A percentile compares a stretch with the other conserved stretches of the same genome.
phyloP scores from a whole-genome alignment of 2,888 invertebrate species.

The Operophtera brumata region DNA sequence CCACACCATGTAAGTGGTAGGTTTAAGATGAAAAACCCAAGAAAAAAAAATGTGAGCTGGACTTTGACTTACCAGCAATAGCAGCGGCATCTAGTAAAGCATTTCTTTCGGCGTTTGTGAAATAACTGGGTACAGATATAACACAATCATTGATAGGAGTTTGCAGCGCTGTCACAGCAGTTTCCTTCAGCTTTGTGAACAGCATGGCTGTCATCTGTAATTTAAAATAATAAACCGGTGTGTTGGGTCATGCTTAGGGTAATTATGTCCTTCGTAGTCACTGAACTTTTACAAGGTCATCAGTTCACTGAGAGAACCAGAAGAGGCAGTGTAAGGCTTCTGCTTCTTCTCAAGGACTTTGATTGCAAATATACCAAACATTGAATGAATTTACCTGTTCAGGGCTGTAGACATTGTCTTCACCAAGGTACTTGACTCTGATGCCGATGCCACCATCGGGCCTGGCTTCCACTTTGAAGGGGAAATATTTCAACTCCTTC shows the following conservation, averaged over 20 bases:
- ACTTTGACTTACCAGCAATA: conserved; percentile 85
- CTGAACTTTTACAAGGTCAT: no score
- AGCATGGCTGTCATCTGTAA: conserved; percentile 93
- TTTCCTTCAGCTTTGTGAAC: conserved; percentile 97
- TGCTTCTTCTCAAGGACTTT: no score
- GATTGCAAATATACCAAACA: neutral
- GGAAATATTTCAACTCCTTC: conserved; percentile 88
- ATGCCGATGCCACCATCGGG: conserved; percentile 92
- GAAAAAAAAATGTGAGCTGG: neutral
- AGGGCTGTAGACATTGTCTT: conserved; percentile 91
- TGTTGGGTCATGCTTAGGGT: no score
- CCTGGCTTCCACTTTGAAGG: conserved; percentile 88
- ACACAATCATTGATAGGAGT: conserved; percentile 97
- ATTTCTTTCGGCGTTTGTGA: conserved; percentile 95
- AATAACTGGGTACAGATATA: conserved; percentile 96
- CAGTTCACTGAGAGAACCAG: no score
- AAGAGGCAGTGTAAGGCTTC: no score
- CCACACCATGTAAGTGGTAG: no score
- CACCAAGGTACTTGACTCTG: conserved; percentile 92
- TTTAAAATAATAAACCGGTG: neutral
- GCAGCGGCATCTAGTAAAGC: conserved; percentile 94
- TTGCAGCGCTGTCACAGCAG: conserved; percentile 91
- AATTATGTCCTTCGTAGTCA: no score
- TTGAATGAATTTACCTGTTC: conserved; percentile 83
- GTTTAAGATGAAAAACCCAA: neutral